Evolutionary conservation across 2,113 vertebrate genomes (phyloP).

Genomic region (Ictidomys tridecemlineatus): DNA sequence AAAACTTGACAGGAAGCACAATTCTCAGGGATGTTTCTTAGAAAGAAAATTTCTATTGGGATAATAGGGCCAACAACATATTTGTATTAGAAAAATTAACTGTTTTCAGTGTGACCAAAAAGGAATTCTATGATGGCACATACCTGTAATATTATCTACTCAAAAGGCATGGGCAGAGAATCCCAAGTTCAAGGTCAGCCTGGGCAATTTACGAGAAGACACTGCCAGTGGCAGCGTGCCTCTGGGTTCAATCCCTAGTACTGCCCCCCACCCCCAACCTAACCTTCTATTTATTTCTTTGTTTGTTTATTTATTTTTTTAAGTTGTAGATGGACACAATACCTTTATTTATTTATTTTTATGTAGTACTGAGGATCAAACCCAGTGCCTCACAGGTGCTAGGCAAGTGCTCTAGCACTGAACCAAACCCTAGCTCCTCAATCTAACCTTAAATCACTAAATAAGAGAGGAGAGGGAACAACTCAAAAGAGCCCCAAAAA

Average conservation of each 20-base stretch:
- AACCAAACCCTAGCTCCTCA: no score
- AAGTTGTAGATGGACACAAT: no score
- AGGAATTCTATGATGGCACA: background rate
- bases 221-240: background rate
- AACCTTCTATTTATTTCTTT: no score
- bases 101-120: background rate
- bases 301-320: no score
- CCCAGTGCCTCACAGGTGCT: no score
- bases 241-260: background rate
- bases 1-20: background rate
- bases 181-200: background rate
- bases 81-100: conserved; percentile 40
- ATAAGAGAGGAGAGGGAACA: conserved; percentile 10
- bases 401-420: no score
- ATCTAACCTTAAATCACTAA: background rate
- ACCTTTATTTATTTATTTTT: no score
- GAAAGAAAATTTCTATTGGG: conserved; percentile 1
- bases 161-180: background rate
- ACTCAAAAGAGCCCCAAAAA: background rate
- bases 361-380: no score
- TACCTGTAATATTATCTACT: background rate
- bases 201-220: background rate
- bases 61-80: background rate
- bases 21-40: conserved; percentile 8
- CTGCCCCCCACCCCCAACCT: no score